Conservation (phyloP, 2,113 vertebrate genomes). For the Eira barbara region DNA sequence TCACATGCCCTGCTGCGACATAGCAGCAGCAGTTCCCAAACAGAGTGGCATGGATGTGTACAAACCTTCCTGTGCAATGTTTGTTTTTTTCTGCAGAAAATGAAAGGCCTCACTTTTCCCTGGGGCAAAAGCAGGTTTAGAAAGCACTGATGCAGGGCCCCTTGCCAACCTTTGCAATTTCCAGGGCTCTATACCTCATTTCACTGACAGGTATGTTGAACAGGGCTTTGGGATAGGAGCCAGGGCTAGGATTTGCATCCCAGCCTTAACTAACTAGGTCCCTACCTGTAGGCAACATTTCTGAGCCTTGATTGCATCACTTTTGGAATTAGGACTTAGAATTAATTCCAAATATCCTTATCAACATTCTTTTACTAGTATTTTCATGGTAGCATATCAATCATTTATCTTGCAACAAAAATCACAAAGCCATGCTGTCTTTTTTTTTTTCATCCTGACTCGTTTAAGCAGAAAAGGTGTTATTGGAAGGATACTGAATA, state of each 20-base stretch:
- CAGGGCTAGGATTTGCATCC: neutral
- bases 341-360: neutral
- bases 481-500: neutral
- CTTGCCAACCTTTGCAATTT: neutral
- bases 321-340: neutral
- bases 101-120: conserved; percentile 8
- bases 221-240: neutral
- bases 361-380: neutral
- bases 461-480: neutral
- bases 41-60: neutral
- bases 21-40: conserved; percentile 7
- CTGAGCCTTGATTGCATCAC: neutral
- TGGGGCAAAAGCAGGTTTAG: neutral
- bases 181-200: neutral
- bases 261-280: neutral
- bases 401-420: neutral
- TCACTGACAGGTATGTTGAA: neutral
- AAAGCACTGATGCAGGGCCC: neutral
- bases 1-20: neutral
- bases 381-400: neutral
- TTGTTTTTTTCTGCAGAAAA: conserved; percentile 2
- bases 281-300: neutral
- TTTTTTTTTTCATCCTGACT: neutral
- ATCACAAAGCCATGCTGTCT: neutral
- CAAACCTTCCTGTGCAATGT: neutral